Percentiles rank a stretch among this genome's conserved stretches.
These are phyloP conservation scores for Drosophila ficusphila DNA, from an alignment of 1,140 invertebrate species.

Conservation along the genomic window DNA sequence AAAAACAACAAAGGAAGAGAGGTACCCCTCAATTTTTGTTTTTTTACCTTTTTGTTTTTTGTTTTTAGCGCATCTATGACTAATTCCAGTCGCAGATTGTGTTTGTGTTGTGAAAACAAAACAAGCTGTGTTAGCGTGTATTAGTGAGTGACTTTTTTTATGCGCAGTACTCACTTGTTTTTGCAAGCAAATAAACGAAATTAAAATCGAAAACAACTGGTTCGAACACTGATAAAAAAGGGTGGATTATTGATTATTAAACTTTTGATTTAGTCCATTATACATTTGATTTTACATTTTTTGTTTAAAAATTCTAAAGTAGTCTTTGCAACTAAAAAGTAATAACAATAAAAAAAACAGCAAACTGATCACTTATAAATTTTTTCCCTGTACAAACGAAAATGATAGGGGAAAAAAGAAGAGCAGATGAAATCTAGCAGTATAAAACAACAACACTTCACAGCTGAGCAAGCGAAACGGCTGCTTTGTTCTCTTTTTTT, in stretches of 20 bases:
- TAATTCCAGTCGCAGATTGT: constrained; percentile 38
- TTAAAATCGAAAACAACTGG: constrained; percentile 61
- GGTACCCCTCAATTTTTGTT: neutral
- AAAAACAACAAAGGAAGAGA: neutral
- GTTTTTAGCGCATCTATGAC: constrained; percentile 45
- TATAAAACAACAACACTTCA: constrained; percentile 60
- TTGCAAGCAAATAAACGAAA: constrained; percentile 50
- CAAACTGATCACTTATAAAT: too few relatives aligned
- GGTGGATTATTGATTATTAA: neutral
- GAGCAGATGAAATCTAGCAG: constrained; percentile 12
- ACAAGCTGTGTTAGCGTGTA: constrained; percentile 12
- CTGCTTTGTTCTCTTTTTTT: constrained; percentile 30
- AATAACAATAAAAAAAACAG: too few relatives aligned
- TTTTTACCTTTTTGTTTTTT: neutral
- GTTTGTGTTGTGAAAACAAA: constrained; percentile 13
- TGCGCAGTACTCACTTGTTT: constrained; percentile 51
- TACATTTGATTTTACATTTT: neutral
- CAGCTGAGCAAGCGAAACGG: constrained; percentile 70
- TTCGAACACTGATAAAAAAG: constrained; percentile 3
- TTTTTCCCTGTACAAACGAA: neutral
- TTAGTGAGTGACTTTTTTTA: constrained; percentile 45
- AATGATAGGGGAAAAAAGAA: neutral
- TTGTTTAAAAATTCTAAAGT: too few relatives aligned
- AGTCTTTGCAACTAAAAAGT: too few relatives aligned
- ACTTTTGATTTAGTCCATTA: neutral